A percentile compares a stretch with the other conserved stretches of the same genome.
phyloP scores from a whole-genome alignment of 1,140 invertebrate genomes.

The Mercenaria mercenaria region DNA sequence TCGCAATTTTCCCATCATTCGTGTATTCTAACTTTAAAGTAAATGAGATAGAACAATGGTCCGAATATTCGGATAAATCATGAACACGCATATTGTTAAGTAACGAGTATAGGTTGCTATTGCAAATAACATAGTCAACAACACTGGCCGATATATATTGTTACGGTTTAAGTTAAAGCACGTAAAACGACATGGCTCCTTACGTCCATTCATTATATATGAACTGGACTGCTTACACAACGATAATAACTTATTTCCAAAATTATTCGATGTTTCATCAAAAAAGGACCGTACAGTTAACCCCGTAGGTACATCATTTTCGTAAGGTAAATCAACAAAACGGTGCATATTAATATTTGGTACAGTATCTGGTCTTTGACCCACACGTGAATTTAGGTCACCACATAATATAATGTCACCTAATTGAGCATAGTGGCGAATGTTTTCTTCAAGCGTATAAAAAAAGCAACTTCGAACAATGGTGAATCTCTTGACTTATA shows the following conservation, averaged over 20 bases:
- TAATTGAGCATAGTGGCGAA: background rate
- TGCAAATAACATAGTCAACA: conserved; percentile 10
- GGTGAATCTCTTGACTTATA: background rate
- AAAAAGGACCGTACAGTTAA: background rate
- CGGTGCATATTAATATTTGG: conserved; percentile 31
- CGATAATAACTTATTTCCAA: background rate
- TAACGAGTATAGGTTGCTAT: background rate
- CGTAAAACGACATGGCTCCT: background rate
- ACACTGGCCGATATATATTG: background rate
- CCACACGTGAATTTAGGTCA: conserved; percentile 4
- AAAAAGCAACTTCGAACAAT: conserved; percentile 27
- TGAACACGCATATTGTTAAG: background rate
- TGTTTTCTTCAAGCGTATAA: background rate
- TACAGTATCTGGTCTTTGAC: background rate
- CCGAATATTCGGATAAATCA: conserved; percentile 12
- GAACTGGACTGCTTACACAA: background rate
- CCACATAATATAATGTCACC: conserved; percentile 20
- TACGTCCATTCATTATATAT: background rate
- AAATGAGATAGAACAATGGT: conserved; percentile 4
- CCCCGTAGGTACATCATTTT: background rate
- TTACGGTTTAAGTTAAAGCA: conserved; percentile 11
- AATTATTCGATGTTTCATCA: background rate
- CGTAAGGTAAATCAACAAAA: conserved; percentile 21
- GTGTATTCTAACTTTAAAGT: background rate
- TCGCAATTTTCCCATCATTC: background rate